Conservation (phyloP, 2,797 vertebrate species). For the Eptatretus atami region DNA sequence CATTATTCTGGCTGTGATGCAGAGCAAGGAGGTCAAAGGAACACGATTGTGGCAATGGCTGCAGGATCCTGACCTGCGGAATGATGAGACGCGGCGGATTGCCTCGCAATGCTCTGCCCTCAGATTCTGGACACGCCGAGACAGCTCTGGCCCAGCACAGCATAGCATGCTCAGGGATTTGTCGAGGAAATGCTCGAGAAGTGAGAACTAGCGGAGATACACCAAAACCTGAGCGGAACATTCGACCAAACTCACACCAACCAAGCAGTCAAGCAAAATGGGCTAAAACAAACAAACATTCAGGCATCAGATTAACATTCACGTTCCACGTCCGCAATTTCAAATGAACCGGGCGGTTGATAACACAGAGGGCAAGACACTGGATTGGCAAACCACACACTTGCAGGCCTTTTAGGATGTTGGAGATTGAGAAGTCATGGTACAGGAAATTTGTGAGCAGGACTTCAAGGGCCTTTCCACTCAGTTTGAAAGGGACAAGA, state of each 20-base stretch:
- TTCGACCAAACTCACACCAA: too few species aligned
- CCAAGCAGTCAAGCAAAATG: too few species aligned
- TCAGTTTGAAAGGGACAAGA: constrained; percentile 50
- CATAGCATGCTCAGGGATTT: constrained; percentile 62
- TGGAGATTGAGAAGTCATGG: constrained; percentile 80
- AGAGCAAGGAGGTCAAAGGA: too few species aligned
- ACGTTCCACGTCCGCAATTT: too few species aligned
- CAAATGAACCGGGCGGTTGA: too few species aligned
- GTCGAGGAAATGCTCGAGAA: constrained; percentile 58
- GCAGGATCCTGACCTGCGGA: constrained; percentile 29
- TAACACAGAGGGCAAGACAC: too few species aligned
- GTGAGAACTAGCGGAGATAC: constrained; percentile 28
- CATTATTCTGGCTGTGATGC: too few species aligned
- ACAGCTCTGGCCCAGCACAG: constrained; percentile 24
- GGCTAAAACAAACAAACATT: too few species aligned
- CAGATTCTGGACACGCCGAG: constrained; percentile 20
- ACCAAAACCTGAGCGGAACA: not conserved
- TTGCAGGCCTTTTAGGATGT: constrained; percentile 84
- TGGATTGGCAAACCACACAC: constrained; percentile 16
- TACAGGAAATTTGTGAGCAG: constrained; percentile 67
- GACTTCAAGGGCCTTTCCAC: constrained; percentile 45
- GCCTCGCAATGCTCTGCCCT: constrained; percentile 31
- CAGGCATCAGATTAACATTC: too few species aligned
- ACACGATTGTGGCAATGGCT: too few species aligned
- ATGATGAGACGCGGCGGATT: constrained; percentile 43